Evolutionary conservation across 2,113 vertebrate species (phyloP).

Genomic region (Nothobranchius kuhntae): DNA sequence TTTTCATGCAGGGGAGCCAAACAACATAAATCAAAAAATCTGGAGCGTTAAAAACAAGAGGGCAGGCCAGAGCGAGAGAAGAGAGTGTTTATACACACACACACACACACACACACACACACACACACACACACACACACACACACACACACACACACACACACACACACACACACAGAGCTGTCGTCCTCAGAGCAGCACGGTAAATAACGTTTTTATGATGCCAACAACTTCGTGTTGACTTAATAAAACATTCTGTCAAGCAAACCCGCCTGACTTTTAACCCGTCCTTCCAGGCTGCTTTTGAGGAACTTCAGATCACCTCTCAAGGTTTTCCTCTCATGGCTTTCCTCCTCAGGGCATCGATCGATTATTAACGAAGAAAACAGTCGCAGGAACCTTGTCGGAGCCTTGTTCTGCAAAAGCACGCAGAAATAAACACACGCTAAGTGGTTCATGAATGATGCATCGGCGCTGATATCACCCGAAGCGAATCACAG

Average conservation of each 20-base stretch:
- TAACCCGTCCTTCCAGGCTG: not conserved
- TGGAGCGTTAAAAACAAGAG: slow-evolving; percentile 22
- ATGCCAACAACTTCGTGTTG: slow-evolving; percentile 55
- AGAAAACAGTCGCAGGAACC: not conserved
- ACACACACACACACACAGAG: not conserved
- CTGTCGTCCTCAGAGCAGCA: slow-evolving; percentile 15
- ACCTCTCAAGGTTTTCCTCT: slow-evolving; percentile 17
- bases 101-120: too few relatives aligned
- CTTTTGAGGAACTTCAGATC: slow-evolving; percentile 20
- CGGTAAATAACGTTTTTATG: slow-evolving; percentile 64
- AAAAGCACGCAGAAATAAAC: not conserved
- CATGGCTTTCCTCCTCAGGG: not conserved
- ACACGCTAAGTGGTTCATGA: slow-evolving; percentile 14
- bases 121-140: too few relatives aligned
- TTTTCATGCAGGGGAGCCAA: slow-evolving; percentile 45
- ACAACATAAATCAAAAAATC: slow-evolving; percentile 63
- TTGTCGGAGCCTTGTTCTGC: too few relatives aligned
- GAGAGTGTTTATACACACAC: slow-evolving; percentile 15
- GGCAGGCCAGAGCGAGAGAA: slow-evolving; percentile 19
- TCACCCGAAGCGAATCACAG: slow-evolving; percentile 35
- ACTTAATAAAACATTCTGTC: slow-evolving; percentile 61
- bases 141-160: too few relatives aligned
- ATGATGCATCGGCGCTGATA: slow-evolving; percentile 30
- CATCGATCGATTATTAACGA: not conserved
- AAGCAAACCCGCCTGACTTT: slow-evolving; percentile 20